Percentiles rank a stretch among this genome's conserved stretches.
Evolutionary conservation across 2,888 invertebrate species (phyloP).

Genomic region (Philonicus albiceps): DNA sequence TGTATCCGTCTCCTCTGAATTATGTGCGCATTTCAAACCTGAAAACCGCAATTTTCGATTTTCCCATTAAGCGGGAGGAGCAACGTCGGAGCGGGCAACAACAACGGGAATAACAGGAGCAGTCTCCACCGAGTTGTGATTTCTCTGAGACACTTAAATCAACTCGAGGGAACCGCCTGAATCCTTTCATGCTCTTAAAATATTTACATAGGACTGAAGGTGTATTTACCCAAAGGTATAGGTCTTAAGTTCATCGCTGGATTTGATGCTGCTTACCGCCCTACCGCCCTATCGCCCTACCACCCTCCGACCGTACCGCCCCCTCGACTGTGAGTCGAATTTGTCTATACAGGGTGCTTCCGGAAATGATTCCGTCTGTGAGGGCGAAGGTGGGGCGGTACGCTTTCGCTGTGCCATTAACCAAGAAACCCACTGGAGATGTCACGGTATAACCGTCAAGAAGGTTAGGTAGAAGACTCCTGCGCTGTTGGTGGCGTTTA

Average conservation of each 20-base stretch:
- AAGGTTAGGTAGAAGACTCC: neutral
- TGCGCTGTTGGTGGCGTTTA: slow-evolving; percentile 1
- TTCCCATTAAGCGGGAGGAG: slow-evolving; percentile 4
- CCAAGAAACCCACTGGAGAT: slow-evolving; percentile 7
- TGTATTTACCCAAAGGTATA: slow-evolving; percentile 39
- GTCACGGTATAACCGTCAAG: neutral
- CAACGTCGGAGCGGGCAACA: neutral
- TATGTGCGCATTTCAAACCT: neutral
- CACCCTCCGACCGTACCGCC: neutral
- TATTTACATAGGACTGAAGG: slow-evolving; percentile 43
- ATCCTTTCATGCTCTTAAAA: slow-evolving; percentile 42
- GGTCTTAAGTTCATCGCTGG: slow-evolving; percentile 36
- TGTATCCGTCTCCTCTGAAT: neutral
- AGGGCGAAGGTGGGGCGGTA: neutral
- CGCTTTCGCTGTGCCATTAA: neutral
- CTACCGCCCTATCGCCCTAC: neutral
- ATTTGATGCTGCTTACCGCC: slow-evolving; percentile 2
- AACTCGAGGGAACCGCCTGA: slow-evolving; percentile 28
- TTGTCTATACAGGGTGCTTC: neutral
- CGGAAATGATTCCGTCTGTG: neutral
- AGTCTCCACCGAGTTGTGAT: slow-evolving; percentile 21
- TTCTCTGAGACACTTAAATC: slow-evolving; percentile 33
- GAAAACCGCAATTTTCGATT: slow-evolving; percentile 32
- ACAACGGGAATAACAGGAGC: neutral
- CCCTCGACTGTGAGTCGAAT: neutral